phyloP scores from a whole-genome alignment of 2,113 vertebrate genomes.

The Odontesthes bonariensis region DNA sequence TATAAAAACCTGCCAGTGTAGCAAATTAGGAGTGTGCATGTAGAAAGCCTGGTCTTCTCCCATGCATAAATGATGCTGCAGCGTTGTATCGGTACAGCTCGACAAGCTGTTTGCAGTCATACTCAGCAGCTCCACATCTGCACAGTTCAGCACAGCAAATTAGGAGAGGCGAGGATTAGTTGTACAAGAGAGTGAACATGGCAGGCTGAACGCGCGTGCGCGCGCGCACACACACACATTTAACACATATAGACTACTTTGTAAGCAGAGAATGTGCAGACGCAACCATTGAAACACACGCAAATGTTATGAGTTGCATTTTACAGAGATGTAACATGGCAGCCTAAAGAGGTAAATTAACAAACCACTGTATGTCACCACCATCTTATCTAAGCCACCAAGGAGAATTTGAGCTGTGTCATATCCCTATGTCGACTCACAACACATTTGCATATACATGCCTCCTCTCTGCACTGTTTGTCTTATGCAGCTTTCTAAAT shows the following conservation, averaged over 20 bases:
- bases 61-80: conserved; percentile 77
- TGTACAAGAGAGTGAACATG: conserved; percentile 72
- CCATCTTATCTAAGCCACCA: conserved; percentile 19
- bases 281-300: conserved; percentile 20
- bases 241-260: conserved; percentile 40
- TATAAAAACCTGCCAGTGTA: conserved; percentile 71
- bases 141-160: conserved; percentile 75
- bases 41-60: conserved; percentile 70
- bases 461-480: conserved; percentile 31
- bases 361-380: conserved; percentile 45
- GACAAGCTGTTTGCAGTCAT: conserved; percentile 79
- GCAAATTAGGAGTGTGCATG: conserved; percentile 76
- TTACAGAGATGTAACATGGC: conserved; percentile 46
- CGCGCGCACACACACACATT: conserved; percentile 19
- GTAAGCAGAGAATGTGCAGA: conserved; percentile 45
- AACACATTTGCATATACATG: conserved; percentile 21
- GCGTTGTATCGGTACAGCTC: conserved; percentile 68
- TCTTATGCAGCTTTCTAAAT: conserved; percentile 42
- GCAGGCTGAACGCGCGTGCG: conserved; percentile 58
- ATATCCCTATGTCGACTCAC: conserved; percentile 50
- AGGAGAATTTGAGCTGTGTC: conserved; percentile 41
- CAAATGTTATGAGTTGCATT: conserved; percentile 42
- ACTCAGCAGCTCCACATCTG: conserved; percentile 73
- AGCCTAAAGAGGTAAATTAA: conserved; percentile 57
- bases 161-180: conserved; percentile 78